A percentile compares a stretch with the other conserved stretches of the same genome.
Conservation (phyloP, 2,797 vertebrate genomes). For the Mormyrops attenuatus region DNA sequence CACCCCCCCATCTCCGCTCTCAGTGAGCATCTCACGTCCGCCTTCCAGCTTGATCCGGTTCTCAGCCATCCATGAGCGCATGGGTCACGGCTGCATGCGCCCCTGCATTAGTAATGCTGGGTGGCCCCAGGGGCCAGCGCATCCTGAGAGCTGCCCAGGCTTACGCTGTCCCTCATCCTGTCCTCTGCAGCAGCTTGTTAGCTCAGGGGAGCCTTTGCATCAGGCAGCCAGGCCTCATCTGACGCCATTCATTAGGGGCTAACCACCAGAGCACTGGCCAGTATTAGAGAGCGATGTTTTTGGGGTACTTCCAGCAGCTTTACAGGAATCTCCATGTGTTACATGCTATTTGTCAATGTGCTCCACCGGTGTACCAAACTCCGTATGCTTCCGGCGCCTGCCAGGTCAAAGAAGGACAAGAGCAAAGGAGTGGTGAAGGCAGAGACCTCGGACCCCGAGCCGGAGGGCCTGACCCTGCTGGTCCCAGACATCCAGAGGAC, state of each 20-base stretch:
- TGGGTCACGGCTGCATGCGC: not conserved
- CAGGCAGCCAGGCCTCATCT: not conserved
- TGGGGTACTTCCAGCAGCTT: not conserved
- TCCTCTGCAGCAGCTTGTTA: not conserved
- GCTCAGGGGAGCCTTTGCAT: not conserved
- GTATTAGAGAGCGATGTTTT: not conserved
- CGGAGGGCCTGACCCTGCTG: conserved; percentile 88
- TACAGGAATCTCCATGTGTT: not conserved
- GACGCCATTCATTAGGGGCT: not conserved
- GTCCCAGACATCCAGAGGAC: conserved; percentile 98
- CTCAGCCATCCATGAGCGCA: conserved; percentile 21
- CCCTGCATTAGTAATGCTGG: conserved; percentile 45
- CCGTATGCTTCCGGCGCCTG: not conserved
- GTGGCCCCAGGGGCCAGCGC: conserved; percentile 35
- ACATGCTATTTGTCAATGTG: not conserved
- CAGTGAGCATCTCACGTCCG: conserved; percentile 26
- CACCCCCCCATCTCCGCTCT: not conserved
- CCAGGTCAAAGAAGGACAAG: conserved; percentile 97
- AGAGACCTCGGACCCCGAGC: conserved; percentile 85
- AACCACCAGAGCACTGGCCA: not conserved
- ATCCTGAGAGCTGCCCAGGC: conserved; percentile 39
- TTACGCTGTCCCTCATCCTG: conserved; percentile 33
- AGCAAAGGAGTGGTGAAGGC: conserved; percentile 87
- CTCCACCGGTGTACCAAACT: not conserved
- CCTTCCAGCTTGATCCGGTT: not conserved